Evolutionary conservation across 2,113 vertebrate species (phyloP).

Genomic region (Hydrochoerus hydrochaeris): DNA sequence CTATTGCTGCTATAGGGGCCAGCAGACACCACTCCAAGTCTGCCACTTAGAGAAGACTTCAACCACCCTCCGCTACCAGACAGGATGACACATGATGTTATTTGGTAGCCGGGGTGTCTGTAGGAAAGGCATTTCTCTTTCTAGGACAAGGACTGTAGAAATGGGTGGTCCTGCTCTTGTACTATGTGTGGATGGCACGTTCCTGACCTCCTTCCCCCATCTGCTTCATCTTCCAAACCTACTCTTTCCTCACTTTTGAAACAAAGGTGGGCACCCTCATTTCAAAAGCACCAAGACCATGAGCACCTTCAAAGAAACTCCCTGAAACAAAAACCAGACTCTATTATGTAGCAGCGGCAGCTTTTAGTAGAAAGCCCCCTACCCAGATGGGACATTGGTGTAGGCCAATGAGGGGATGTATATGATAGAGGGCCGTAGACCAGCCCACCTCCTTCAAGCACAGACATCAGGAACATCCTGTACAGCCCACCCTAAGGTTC

Average conservation of each 20-base stretch:
- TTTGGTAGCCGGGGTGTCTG: neutral
- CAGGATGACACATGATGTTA: neutral
- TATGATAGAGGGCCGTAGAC: neutral
- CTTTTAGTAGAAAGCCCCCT: neutral
- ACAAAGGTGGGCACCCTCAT: neutral
- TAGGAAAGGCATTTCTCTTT: neutral
- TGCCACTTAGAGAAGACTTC: neutral
- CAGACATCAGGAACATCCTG: neutral
- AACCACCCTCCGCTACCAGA: neutral
- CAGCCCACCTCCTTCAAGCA: neutral
- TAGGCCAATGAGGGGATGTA: neutral
- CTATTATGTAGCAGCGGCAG: neutral
- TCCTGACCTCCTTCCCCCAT: neutral
- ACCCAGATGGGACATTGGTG: neutral
- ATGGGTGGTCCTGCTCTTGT: rapidly evolving
- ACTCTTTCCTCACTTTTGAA: neutral
- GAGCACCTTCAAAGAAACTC: neutral
- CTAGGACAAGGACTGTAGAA: neutral
- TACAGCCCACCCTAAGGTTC: neutral
- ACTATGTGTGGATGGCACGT: neutral
- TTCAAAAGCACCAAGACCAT: neutral
- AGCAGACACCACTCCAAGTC: neutral
- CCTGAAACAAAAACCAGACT: neutral
- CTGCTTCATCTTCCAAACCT: neutral
- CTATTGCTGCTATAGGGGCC: neutral